These are phyloP conservation scores for Anolis carolinensis DNA, from an alignment of 2,113 vertebrate genomes.

Conservation along the genomic window DNA sequence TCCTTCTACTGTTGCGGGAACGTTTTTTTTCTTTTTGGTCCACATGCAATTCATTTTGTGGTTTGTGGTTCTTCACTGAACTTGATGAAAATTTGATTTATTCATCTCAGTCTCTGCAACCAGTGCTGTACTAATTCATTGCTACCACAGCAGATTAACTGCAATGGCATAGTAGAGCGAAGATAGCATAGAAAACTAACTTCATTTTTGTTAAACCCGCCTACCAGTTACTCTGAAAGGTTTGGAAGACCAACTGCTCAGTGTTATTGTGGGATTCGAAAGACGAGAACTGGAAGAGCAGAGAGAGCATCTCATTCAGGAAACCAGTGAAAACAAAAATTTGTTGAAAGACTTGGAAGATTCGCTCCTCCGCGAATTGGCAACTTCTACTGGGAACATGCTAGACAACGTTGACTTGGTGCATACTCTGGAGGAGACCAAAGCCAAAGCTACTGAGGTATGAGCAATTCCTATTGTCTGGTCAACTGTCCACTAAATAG, in stretches of 20 bases:
- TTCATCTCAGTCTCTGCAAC: background rate
- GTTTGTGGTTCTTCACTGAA: background rate
- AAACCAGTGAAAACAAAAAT: constrained; percentile 93
- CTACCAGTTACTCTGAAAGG: constrained; percentile 89
- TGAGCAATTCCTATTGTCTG: background rate
- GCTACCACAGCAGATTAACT: background rate
- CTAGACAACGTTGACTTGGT: constrained; percentile 93
- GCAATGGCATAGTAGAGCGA: fast-evolving
- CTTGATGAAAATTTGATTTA: background rate
- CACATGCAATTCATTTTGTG: background rate
- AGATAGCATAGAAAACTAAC: background rate
- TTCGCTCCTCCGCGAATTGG: constrained; percentile 89
- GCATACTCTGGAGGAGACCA: constrained; percentile 90
- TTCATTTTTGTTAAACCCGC: background rate
- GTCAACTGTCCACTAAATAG: background rate
- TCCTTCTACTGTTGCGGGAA: background rate
- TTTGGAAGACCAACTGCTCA: constrained; percentile 95
- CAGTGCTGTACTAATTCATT: background rate
- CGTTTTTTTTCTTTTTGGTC: too few species aligned
- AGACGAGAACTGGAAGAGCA: constrained; percentile 91
- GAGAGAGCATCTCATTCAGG: constrained; percentile 88
- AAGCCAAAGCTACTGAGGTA: constrained; percentile 91
- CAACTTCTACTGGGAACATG: constrained; percentile 95
- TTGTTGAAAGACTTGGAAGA: constrained; percentile 92
- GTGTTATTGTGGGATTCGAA: constrained; percentile 90